These are phyloP conservation scores for Neodontobutis hainanensis DNA, from an alignment of 2,113 vertebrate species.

Conservation along the genomic window DNA sequence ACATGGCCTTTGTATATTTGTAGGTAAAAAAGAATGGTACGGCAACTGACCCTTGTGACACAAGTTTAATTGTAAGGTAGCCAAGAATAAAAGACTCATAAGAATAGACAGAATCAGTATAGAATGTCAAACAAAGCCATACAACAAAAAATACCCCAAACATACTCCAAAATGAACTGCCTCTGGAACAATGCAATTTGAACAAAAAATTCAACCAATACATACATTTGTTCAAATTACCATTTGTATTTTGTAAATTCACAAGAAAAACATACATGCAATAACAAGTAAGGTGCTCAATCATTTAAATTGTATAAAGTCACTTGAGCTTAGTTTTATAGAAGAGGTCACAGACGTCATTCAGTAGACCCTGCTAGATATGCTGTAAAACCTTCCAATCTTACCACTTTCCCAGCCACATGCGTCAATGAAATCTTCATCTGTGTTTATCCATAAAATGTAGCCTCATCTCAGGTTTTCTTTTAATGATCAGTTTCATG, in stretches of 20 bases:
- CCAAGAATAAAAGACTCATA: too few relatives aligned
- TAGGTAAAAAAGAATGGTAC: background rate
- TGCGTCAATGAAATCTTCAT: background rate
- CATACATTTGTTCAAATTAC: too few relatives aligned
- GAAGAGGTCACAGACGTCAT: background rate
- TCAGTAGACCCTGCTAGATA: background rate
- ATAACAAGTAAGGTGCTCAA: too few relatives aligned
- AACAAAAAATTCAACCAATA: too few relatives aligned
- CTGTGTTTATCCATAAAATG: background rate
- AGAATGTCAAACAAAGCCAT: too few relatives aligned
- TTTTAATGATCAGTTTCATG: background rate
- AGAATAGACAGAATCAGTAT: too few relatives aligned
- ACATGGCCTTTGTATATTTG: background rate
- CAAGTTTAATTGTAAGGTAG: background rate
- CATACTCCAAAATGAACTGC: too few relatives aligned
- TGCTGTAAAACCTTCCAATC: background rate
- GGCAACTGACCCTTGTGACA: background rate
- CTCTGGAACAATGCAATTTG: too few relatives aligned
- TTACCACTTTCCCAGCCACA: background rate
- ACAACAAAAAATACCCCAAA: too few relatives aligned
- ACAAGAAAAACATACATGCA: too few relatives aligned
- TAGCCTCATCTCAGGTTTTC: background rate
- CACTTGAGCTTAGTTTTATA: background rate
- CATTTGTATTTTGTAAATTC: too few relatives aligned
- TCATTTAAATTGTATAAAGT: too few relatives aligned